Evolutionary conservation across 2,113 vertebrate species (phyloP).

Genomic region (Malurus cyaneus): DNA sequence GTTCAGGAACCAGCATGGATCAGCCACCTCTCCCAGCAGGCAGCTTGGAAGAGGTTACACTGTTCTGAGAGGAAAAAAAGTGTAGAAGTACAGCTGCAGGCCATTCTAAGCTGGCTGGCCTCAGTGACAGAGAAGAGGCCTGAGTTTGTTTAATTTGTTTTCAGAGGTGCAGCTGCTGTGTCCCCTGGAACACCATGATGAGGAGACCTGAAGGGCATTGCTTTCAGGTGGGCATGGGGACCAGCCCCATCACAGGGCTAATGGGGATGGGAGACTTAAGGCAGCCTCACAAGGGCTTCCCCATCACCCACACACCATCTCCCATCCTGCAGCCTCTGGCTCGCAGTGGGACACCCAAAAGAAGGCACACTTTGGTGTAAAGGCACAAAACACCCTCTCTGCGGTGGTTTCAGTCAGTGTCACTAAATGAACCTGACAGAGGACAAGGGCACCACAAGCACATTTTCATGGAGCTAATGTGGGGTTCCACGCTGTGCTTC

Average conservation of each 20-base stretch:
- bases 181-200: not conserved
- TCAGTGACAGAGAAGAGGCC: not conserved
- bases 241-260: not conserved
- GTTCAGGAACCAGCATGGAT: not conserved
- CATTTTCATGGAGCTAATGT: not conserved
- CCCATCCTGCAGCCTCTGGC: not conserved
- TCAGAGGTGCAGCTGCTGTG: not conserved
- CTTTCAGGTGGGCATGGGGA: not conserved
- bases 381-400: not conserved
- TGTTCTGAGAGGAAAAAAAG: not conserved
- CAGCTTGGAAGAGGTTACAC: not conserved
- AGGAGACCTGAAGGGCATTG: not conserved
- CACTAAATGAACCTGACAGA: not conserved
- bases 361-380: not conserved
- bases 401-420: not conserved
- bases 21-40: not conserved
- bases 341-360: not conserved
- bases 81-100: not conserved
- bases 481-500: not conserved
- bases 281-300: not conserved
- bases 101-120: not conserved
- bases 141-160: not conserved
- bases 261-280: not conserved
- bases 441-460: not conserved
- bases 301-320: fast-evolving